Conservation (phyloP, 2,113 vertebrate species). For the Redunca redunca region DNA sequence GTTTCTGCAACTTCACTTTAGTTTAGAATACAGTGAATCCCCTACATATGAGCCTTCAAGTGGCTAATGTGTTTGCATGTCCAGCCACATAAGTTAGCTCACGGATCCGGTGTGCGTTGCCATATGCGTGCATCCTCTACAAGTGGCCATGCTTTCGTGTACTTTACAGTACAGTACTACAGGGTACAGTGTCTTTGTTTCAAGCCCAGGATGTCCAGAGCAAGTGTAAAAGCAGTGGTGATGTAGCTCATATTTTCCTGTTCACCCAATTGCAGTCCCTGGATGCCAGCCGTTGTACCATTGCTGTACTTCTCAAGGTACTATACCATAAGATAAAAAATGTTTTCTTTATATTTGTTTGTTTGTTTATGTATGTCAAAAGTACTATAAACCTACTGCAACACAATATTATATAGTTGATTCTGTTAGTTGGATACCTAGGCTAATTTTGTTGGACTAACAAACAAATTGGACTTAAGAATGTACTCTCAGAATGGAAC, state of each 20-base stretch:
- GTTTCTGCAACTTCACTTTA: neutral
- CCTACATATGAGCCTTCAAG: neutral
- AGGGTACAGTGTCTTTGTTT: neutral
- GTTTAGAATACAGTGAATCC: neutral
- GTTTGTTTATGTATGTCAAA: neutral
- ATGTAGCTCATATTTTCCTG: neutral
- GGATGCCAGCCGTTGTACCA: neutral
- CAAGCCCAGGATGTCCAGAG: neutral
- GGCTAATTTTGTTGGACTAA: neutral
- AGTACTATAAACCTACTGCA: neutral
- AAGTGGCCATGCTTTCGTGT: neutral
- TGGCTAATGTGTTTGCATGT: neutral
- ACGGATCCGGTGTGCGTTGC: neutral
- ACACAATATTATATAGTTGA: neutral
- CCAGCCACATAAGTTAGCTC: neutral
- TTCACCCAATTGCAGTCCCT: neutral
- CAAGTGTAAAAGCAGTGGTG: neutral
- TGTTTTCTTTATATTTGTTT: neutral
- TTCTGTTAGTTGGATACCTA: neutral
- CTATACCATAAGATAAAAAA: neutral
- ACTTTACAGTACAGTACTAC: neutral
- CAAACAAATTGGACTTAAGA: neutral
- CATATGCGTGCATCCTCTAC: rapidly evolving
- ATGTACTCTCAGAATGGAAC: neutral
- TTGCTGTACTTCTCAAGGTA: neutral